Base-by-base conservation (phyloP, 2,797 vertebrate species). In the Borostomias antarcticus region DNA sequence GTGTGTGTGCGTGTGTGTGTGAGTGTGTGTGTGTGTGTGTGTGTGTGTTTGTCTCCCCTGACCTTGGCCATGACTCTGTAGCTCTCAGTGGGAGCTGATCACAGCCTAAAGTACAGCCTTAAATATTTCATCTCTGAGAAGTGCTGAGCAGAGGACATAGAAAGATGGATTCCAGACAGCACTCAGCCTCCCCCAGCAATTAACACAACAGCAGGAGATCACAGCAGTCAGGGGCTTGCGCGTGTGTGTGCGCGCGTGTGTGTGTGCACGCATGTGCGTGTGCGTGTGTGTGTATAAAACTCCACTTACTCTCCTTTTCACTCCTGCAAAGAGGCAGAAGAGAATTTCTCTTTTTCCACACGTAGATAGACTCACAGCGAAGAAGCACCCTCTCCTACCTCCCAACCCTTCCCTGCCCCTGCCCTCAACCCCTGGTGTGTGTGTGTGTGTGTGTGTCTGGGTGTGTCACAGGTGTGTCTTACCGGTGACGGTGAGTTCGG, bases 401-500 rank as follows among this genome's bases (percentile, higher is more conserved):
- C 5, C n/a, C n/a, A 15, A 32, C 15, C 29, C 29, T 28, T 32
- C 2, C 54, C 15, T 9, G 30, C 30, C 30, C 32, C 54, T 19
- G 17, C 47, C 47, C 47, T n/a, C 47, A 17, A 19, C 2, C 47
- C 1, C 15, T 6, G 17, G 17, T n/a, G 17, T 3, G 17, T 19
- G n/a, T n/a, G n/a, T n/a, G n/a, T n/a, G 13, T 5, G 3, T 48
- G 13, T 19, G 13, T 48, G 13, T 19, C 1, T 4, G 4, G 13
- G 13, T 30, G 5, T 40, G 73, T 89, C 93, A 98, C 97, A 96
- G 79, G 97, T 48, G 13, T 30, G 5, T 40, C 74, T 89, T 93
- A 98, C 97, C 97, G 79, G 97, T 99, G 62, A 99, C 95, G 26
- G 93, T 94, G 85, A 98, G 91, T 79, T 97, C 93, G 1, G 96